A percentile compares a stretch with the other conserved stretches of the same genome.
These are phyloP conservation scores for Scotopteryx bipunctaria DNA, from an alignment of 2,888 invertebrate species.

Conservation along the genomic window DNA sequence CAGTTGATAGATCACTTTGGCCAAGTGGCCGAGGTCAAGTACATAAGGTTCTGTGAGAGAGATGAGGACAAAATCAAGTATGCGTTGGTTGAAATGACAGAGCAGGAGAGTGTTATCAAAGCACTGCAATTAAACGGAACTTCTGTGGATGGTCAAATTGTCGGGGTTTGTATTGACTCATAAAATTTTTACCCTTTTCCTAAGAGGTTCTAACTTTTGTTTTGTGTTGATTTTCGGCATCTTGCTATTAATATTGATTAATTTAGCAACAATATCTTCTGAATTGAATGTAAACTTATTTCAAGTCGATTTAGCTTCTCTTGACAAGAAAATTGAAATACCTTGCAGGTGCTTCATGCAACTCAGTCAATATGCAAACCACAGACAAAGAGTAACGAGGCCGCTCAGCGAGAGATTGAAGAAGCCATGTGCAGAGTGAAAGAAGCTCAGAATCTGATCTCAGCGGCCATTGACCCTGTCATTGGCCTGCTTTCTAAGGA, in stretches of 20 bases:
- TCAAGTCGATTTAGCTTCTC: no score
- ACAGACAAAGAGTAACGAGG: constrained; percentile 97
- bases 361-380: constrained; percentile 96
- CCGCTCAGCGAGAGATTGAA: constrained; percentile 97
- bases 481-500: constrained; percentile 94
- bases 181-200: background rate
- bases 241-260: background rate
- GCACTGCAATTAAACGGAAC: constrained; percentile 93
- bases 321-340: no score
- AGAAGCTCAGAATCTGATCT: constrained; percentile 97
- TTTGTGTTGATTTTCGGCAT: background rate
- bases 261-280: background rate
- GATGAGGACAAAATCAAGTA: constrained; percentile 90
- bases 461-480: constrained; percentile 96
- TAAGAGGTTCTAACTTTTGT: background rate
- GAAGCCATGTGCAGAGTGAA: constrained; percentile 98
- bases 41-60: constrained; percentile 94
- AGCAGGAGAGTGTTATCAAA: constrained; percentile 93
- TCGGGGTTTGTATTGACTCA: constrained; percentile 62
- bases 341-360: constrained; percentile 91
- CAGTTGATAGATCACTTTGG: constrained; percentile 95
- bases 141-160: constrained; percentile 87
- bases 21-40: constrained; percentile 96
- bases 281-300: background rate
- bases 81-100: constrained; percentile 96